phyloP scores from a whole-genome alignment of 2,113 vertebrate genomes.

The Hassar affinis region DNA sequence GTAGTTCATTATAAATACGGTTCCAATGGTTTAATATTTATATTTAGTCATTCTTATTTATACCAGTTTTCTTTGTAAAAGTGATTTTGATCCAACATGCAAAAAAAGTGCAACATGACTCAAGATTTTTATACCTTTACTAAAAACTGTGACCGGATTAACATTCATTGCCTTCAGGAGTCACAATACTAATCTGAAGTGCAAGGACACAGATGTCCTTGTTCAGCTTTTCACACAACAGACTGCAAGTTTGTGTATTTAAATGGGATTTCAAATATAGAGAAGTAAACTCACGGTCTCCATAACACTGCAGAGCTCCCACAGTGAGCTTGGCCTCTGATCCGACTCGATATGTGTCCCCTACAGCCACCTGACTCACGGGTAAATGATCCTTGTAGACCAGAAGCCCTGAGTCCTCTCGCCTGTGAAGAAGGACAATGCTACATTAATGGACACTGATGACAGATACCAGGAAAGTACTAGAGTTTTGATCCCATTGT shows the following conservation, averaged over 20 bases:
- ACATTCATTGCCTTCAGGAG: not conserved
- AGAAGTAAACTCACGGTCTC: constrained; percentile 85
- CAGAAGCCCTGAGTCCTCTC: constrained; percentile 86
- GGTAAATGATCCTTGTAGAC: constrained; percentile 95
- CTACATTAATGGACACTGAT: constrained; percentile 12
- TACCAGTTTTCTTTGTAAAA: not conserved
- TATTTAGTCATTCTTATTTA: not conserved
- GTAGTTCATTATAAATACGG: not conserved
- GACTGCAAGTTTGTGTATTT: not conserved
- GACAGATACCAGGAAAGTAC: not conserved
- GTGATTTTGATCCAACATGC: not conserved
- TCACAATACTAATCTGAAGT: not conserved
- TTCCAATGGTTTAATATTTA: not conserved
- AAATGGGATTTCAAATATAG: not conserved
- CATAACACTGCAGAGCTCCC: constrained; percentile 91
- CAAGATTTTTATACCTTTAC: not conserved
- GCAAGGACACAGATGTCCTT: not conserved
- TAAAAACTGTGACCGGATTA: not conserved
- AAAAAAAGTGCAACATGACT: not conserved
- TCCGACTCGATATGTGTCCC: constrained; percentile 86
- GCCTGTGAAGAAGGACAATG: constrained; percentile 72
- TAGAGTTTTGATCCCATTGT: not conserved
- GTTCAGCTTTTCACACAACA: not conserved
- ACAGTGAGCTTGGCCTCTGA: constrained; percentile 92
- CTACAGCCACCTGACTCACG: constrained; percentile 89